A percentile compares a stretch with the other conserved stretches of the same genome.
These are phyloP conservation scores for Cenopis cana DNA, from an alignment of 2,888 invertebrate genomes.

Conservation along the genomic window DNA sequence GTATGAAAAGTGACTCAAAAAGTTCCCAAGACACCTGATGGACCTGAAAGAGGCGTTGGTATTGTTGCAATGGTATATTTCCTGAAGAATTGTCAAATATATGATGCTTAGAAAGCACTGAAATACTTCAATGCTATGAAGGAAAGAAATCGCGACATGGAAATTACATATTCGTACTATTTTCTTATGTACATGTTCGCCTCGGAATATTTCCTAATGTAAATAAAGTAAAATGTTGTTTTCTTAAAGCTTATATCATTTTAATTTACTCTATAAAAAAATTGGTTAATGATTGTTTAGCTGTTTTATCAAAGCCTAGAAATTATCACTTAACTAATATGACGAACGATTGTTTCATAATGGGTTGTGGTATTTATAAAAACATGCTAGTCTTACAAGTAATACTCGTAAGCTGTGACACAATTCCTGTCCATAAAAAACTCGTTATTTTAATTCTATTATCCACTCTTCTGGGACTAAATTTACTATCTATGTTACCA, in stretches of 20 bases:
- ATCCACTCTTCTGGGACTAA: too few relatives aligned
- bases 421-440: too few relatives aligned
- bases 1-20: not conserved
- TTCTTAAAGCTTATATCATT: not conserved
- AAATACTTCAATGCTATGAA: conserved; percentile 4
- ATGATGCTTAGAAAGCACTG: not conserved
- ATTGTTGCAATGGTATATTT: conserved; percentile 1
- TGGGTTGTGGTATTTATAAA: too few relatives aligned
- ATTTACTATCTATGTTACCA: too few relatives aligned
- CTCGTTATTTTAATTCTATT: too few relatives aligned
- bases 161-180: not conserved
- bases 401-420: too few relatives aligned
- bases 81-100: not conserved
- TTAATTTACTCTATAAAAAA: not conserved
- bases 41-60: not conserved
- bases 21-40: not conserved
- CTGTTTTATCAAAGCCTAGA: too few relatives aligned
- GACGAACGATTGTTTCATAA: too few relatives aligned
- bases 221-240: conserved; percentile 7
- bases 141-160: not conserved
- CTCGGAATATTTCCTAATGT: not conserved
- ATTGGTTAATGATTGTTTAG: too few relatives aligned
- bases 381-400: too few relatives aligned
- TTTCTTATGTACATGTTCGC: not conserved
- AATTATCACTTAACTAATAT: too few relatives aligned